phyloP scores from a whole-genome alignment of 2,888 invertebrate species.

The Lagria hirta region DNA sequence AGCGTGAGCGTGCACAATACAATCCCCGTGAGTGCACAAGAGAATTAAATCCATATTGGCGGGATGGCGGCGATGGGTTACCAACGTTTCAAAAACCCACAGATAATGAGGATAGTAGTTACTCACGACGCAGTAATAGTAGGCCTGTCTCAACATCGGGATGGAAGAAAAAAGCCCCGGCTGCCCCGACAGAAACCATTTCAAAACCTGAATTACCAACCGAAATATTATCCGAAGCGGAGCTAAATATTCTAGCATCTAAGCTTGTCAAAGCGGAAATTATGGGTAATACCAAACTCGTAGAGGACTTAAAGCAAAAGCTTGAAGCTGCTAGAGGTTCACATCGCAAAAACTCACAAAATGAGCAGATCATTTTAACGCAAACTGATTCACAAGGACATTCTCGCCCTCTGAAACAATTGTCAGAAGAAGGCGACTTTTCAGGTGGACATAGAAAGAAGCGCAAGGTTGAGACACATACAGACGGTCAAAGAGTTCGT shows the following conservation, averaged over 20 bases:
- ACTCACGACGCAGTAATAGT: slow-evolving; percentile 8
- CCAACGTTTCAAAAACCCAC: slow-evolving; percentile 61
- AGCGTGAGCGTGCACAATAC: slow-evolving; percentile 61
- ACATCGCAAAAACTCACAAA: slow-evolving; percentile 33
- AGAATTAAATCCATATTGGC: slow-evolving; percentile 94
- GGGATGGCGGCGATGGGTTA: slow-evolving; percentile 81
- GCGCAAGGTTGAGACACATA: slow-evolving; percentile 71
- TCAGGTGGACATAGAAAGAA: slow-evolving; percentile 55
- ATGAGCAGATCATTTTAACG: slow-evolving; percentile 66
- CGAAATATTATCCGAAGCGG: slow-evolving; percentile 66
- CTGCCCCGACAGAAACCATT: background rate
- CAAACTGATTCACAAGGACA: slow-evolving; percentile 68
- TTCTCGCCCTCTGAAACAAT: slow-evolving; percentile 62
- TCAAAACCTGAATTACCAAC: slow-evolving; percentile 1
- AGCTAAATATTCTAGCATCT: slow-evolving; percentile 89
- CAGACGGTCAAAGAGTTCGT: slow-evolving; percentile 69
- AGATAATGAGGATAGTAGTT: slow-evolving; percentile 52
- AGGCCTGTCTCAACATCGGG: slow-evolving; percentile 17
- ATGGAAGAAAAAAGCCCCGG: slow-evolving; percentile 31
- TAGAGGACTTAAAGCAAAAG: slow-evolving; percentile 70
- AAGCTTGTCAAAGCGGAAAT: slow-evolving; percentile 93
- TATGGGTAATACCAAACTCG: slow-evolving; percentile 75
- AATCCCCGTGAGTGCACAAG: slow-evolving; percentile 70
- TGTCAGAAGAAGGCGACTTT: slow-evolving; percentile 53
- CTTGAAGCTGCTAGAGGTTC: slow-evolving; percentile 68